Percentiles rank a stretch among this genome's conserved stretches.
Evolutionary conservation across 1,140 invertebrate genomes (phyloP).

Genomic region (Bombus pascuorum): DNA sequence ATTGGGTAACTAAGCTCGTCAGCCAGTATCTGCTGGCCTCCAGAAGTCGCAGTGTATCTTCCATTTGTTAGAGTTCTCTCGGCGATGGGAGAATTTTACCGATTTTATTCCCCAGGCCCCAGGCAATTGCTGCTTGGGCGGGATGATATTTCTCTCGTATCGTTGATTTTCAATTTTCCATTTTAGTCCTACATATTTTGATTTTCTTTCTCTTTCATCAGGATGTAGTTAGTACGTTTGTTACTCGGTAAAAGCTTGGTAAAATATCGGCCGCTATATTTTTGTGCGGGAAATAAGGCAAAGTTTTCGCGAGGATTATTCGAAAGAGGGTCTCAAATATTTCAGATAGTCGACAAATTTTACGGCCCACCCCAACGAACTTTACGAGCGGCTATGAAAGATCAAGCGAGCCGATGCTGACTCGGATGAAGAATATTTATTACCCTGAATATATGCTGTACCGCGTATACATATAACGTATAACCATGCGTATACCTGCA

Average conservation of each 20-base stretch:
- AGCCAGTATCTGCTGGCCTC: neutral
- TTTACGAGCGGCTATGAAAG: slow-evolving; percentile 74
- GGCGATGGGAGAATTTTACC: neutral
- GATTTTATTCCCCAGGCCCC: neutral
- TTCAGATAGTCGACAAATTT: slow-evolving; percentile 71
- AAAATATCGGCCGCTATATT: slow-evolving; percentile 28
- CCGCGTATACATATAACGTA: slow-evolving; percentile 19
- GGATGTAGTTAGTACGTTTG: neutral
- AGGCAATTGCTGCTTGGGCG: neutral
- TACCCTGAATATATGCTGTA: slow-evolving; percentile 60
- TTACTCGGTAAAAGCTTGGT: neutral
- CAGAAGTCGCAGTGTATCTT: too few relatives aligned
- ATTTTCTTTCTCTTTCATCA: neutral
- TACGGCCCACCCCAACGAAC: slow-evolving; percentile 58
- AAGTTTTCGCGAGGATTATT: slow-evolving; percentile 42
- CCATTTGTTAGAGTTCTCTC: neutral
- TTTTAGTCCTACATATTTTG: neutral
- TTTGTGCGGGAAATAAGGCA: slow-evolving; percentile 3
- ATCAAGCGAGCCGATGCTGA: slow-evolving; percentile 74
- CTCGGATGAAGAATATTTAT: slow-evolving; percentile 73
- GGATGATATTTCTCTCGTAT: neutral
- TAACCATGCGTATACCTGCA: slow-evolving; percentile 19
- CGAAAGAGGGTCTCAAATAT: slow-evolving; percentile 47
- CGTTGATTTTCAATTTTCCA: neutral
- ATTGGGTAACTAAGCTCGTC: slow-evolving; percentile 9